phyloP scores from a whole-genome alignment of 2,797 vertebrate species.

The Eulemur rubriventer region DNA sequence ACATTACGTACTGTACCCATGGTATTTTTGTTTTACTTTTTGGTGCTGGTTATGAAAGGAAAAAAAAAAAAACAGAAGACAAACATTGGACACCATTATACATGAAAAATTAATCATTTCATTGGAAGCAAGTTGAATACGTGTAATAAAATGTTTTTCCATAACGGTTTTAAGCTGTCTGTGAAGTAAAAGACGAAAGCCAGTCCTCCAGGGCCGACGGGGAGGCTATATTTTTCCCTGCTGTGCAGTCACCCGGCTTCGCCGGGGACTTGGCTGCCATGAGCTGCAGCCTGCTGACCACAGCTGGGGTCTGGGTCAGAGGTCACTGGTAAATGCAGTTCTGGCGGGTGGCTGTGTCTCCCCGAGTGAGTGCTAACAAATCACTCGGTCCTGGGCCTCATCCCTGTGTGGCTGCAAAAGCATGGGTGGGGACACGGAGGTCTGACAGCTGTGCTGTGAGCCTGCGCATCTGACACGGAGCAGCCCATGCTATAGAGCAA shows the following conservation, averaged over 20 bases:
- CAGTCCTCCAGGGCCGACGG: not conserved
- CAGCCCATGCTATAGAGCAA: not conserved
- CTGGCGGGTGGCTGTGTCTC: constrained; percentile 42
- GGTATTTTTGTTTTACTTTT: constrained; percentile 81
- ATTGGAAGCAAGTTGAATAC: constrained; percentile 78
- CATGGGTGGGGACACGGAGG: constrained; percentile 41
- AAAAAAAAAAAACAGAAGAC: constrained; percentile 57
- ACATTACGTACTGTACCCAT: constrained; percentile 85
- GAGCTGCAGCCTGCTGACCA: constrained; percentile 33
- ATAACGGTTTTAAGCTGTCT: constrained; percentile 79
- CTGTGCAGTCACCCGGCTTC: not conserved
- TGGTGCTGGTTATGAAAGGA: constrained; percentile 85
- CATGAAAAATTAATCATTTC: constrained; percentile 77
- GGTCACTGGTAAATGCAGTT: constrained; percentile 46
- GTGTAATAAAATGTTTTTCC: constrained; percentile 86
- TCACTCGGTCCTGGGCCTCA: constrained; percentile 4
- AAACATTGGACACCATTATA: constrained; percentile 78
- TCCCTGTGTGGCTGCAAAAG: constrained; percentile 25
- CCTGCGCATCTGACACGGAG: constrained; percentile 18
- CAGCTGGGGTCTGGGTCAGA: constrained; percentile 59
- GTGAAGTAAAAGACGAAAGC: constrained; percentile 70
- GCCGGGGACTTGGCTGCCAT: constrained; percentile 22
- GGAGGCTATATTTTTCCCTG: constrained; percentile 23
- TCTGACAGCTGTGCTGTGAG: constrained; percentile 38
- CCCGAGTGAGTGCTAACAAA: not conserved